phyloP scores from a whole-genome alignment of 2,797 vertebrate species.

The Silurus lanzhouensis region DNA sequence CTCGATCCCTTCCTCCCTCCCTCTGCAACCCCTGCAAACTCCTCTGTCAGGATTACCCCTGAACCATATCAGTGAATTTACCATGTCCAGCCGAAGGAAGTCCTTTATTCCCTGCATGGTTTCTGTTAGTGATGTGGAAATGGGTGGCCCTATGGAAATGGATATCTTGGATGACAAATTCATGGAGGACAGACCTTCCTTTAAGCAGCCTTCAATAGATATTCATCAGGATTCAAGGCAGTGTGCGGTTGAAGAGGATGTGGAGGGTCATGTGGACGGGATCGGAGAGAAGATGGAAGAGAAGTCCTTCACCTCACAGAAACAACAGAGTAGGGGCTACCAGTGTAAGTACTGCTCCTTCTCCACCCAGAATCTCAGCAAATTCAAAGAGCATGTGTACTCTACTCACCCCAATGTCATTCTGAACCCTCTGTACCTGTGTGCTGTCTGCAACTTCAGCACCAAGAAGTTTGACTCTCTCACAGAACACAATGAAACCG shows the following conservation, averaged over 20 bases:
- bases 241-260: conserved; percentile 50
- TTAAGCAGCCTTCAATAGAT: conserved; percentile 50
- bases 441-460: conserved; percentile 91
- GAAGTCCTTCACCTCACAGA: conserved; percentile 63
- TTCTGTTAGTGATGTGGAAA: conserved; percentile 72
- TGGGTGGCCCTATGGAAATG: conserved; percentile 65
- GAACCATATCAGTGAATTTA: conserved; percentile 52
- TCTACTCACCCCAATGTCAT: conserved; percentile 89
- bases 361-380: conserved; percentile 83
- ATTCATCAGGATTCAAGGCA: conserved; percentile 17
- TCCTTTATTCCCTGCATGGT: conserved; percentile 92
- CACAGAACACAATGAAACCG: conserved; percentile 88
- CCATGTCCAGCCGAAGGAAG: conserved; percentile 93
- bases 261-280: conserved; percentile 44
- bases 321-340: conserved; percentile 82
- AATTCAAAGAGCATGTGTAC: conserved; percentile 92
- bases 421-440: conserved; percentile 90
- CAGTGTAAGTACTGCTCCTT: conserved; percentile 95
- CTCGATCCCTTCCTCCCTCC: conserved; percentile 54
- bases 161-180: conserved; percentile 69
- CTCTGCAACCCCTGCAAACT: conserved; percentile 49
- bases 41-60: conserved; percentile 50
- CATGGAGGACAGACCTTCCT: conserved; percentile 56
- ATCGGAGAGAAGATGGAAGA: conserved; percentile 14
- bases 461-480: conserved; percentile 93